These are phyloP conservation scores for Sweltsa coloradensis DNA, from an alignment of 1,140 invertebrate genomes.

Conservation along the genomic window DNA sequence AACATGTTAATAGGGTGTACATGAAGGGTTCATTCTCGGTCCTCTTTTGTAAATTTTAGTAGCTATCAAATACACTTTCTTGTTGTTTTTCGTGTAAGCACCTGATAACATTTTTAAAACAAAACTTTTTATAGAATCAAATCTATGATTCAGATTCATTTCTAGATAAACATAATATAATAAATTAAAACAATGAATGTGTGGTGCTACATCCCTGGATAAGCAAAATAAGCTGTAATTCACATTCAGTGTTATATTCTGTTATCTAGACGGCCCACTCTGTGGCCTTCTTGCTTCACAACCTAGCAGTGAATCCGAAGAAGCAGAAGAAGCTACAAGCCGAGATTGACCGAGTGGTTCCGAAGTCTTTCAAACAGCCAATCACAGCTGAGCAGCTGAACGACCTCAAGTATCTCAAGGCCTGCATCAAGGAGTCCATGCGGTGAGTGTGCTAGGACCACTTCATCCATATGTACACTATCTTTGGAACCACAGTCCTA, in stretches of 20 bases:
- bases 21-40: too few species aligned
- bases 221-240: too few species aligned
- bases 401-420: slow-evolving; percentile 43
- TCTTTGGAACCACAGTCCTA: too few species aligned
- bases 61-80: too few species aligned
- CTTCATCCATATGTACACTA: too few species aligned
- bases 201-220: slow-evolving; percentile 49
- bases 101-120: neutral
- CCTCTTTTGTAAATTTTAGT: too few species aligned
- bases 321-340: slow-evolving; percentile 51
- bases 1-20: too few species aligned
- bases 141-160: slow-evolving; percentile 10
- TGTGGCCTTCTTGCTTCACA: slow-evolving; percentile 38
- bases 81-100: too few species aligned
- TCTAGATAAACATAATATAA: slow-evolving; percentile 40
- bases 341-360: slow-evolving; percentile 41
- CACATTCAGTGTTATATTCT: neutral
- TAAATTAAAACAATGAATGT: slow-evolving; percentile 51
- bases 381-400: slow-evolving; percentile 40
- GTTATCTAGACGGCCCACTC: slow-evolving; percentile 33
- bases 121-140: slow-evolving; percentile 14
- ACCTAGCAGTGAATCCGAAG: slow-evolving; percentile 44
- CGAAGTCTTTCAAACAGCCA: slow-evolving; percentile 28
- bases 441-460: too few species aligned
- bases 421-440: slow-evolving; percentile 53